These are phyloP conservation scores for Avahi laniger DNA, from an alignment of 2,797 vertebrate species.

Conservation along the genomic window DNA sequence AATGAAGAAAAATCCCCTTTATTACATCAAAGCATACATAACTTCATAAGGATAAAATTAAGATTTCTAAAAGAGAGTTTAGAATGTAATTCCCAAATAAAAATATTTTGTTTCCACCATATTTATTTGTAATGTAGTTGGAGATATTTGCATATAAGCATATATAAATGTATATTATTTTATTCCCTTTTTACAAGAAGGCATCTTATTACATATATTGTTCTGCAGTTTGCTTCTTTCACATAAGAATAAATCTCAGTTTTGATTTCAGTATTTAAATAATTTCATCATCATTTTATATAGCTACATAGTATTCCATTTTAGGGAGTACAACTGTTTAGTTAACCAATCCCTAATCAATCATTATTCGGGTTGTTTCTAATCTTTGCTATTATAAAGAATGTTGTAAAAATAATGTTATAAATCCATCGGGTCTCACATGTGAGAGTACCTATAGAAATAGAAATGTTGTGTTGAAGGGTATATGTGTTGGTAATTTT, in stretches of 20 bases:
- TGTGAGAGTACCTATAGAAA: background rate
- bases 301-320: background rate
- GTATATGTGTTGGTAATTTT: background rate
- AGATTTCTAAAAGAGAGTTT: background rate
- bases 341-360: background rate
- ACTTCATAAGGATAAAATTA: background rate
- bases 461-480: background rate
- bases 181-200: background rate
- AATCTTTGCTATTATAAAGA: background rate
- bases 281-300: background rate
- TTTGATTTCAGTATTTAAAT: constrained; percentile 18
- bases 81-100: background rate
- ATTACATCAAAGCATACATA: background rate
- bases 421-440: background rate
- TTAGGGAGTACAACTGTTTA: background rate
- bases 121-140: background rate
- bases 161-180: background rate
- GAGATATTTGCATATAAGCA: background rate
- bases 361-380: background rate
- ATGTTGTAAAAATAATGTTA: background rate
- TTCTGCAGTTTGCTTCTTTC: background rate
- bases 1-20: background rate
- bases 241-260: background rate
- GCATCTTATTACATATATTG: background rate
- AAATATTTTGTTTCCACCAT: background rate